Evolutionary conservation across 64 coral and sea anemone genomes (phyloP).

Genomic region (Dendrophyllia cribrosa): DNA sequence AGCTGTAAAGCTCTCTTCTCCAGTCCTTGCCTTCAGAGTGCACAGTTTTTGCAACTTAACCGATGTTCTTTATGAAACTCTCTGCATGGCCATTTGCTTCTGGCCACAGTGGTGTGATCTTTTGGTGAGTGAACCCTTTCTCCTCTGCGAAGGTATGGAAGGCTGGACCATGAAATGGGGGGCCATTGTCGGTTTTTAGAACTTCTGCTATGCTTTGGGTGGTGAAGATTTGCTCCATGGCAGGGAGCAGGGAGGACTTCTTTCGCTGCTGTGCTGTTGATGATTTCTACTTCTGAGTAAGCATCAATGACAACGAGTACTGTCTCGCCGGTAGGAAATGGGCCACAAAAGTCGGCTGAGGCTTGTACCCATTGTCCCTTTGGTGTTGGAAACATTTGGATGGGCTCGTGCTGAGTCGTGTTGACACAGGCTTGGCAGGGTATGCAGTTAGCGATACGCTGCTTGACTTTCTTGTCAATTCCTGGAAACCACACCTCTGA

Average conservation of each 20-base stretch:
- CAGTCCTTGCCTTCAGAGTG: no score
- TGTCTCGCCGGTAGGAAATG: constrained; percentile 47
- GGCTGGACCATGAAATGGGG: no score
- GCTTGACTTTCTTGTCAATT: constrained; percentile 46
- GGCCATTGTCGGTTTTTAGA: constrained; percentile 50
- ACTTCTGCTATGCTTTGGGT: constrained; percentile 22
- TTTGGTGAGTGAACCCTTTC: no score
- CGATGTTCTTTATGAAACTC: no score
- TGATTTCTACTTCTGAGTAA: constrained; percentile 53
- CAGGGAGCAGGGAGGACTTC: constrained; percentile 10
- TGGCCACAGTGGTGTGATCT: no score
- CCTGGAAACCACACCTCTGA: constrained; percentile 39
- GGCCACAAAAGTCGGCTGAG: constrained; percentile 62
- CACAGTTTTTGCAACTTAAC: no score
- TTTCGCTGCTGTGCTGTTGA: background rate
- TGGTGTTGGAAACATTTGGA: constrained; percentile 44
- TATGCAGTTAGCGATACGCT: background rate
- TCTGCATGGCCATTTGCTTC: no score
- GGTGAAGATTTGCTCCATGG: constrained; percentile 30
- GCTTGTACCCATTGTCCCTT: constrained; percentile 47
- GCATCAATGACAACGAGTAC: constrained; percentile 50
- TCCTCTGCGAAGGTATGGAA: no score
- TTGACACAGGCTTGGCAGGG: background rate
- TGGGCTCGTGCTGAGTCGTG: background rate
- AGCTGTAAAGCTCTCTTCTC: no score